Base-by-base conservation (phyloP, 30 jellyfish, hydroid and myxozoan genomes). In the Aurelia aurita region DNA sequence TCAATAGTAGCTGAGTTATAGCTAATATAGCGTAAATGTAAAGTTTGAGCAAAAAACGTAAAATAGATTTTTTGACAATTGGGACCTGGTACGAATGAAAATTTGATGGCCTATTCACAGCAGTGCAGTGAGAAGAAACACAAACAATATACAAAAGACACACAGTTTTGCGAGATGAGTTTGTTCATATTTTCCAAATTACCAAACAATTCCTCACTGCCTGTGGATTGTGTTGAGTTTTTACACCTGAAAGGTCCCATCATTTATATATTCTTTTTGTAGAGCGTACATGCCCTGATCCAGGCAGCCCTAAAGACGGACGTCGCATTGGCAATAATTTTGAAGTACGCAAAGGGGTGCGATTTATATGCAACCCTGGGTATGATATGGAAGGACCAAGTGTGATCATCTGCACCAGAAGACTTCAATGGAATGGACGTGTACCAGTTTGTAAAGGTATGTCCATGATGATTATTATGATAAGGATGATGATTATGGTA, bases 321-420 rank as follows among this genome's bases (percentile, higher is more conserved):
- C n/a, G 79, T 6, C 21, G 22, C 14, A 25, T 32, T 77, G 89
- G 89, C 14, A 43, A 45, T 11, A 58, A 64, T 11, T 32, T 26
- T 9, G 79, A 77, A 20, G 89, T 77, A 8, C 31, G 72, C 19
- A 31, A 21, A 9, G 16, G 31, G 26, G 80, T 77, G 2, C 62
- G 66, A 1, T 77, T 77, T 47, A 44, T 59, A 44, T 77, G 89
- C 43, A 58, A 58, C 46, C 79, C 89, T 2, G 89, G 89, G 15
- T 77, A 77, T 44, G 51, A 15, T 1, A 57, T 26, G 29, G 27
- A 28, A 8, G 89, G 89, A 6, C 46, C 16, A 13, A 12, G 19
- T 0, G 2, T 11, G n/a, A 28, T 62, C 12, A 43, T 20, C 8
- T 77, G 89, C 19, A 60, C 32, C 31, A 77, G 54, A 13, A 53